Conservation (phyloP, 2,797 vertebrate genomes). For the Ptychobarbus kaznakovi region DNA sequence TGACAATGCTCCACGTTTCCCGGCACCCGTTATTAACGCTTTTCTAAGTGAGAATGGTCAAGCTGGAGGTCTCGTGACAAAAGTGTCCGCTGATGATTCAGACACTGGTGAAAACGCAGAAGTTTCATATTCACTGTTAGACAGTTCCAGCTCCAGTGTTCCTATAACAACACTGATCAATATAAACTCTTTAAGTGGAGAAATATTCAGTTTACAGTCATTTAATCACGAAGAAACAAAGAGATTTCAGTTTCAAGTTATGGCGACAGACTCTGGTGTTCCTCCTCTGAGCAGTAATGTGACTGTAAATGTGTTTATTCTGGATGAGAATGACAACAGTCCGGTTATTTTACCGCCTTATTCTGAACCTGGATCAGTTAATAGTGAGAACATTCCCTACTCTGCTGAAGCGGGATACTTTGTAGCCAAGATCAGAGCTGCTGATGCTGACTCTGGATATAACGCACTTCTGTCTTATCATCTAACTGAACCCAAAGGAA, state of each 20-base stretch:
- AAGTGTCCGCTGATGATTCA: slow-evolving; percentile 48
- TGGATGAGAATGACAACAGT: slow-evolving; percentile 39
- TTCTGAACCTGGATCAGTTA: slow-evolving; percentile 32
- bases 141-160: slow-evolving; percentile 30
- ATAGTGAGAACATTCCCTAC: slow-evolving; percentile 28
- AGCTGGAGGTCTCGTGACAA: slow-evolving; percentile 42
- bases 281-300: slow-evolving; percentile 33
- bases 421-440: slow-evolving; percentile 38
- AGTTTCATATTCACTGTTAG: slow-evolving; percentile 64
- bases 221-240: slow-evolving; percentile 42
- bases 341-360: slow-evolving; percentile 21
- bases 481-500: slow-evolving; percentile 34
- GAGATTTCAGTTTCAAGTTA: not conserved
- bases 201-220: slow-evolving; percentile 61
- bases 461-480: slow-evolving; percentile 38
- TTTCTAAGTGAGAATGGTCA: slow-evolving; percentile 59
- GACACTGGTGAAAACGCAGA: slow-evolving; percentile 62
- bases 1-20: slow-evolving; percentile 72
- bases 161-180: slow-evolving; percentile 58
- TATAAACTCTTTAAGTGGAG: slow-evolving; percentile 61
- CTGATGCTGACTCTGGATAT: slow-evolving; percentile 38
- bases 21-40: slow-evolving; percentile 28
- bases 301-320: slow-evolving; percentile 38
- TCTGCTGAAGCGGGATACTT: slow-evolving; percentile 37
- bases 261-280: slow-evolving; percentile 28